A percentile compares a stretch with the other conserved stretches of the same genome.
phyloP scores from a whole-genome alignment of 2,888 invertebrate species.

The Altica lythri region DNA sequence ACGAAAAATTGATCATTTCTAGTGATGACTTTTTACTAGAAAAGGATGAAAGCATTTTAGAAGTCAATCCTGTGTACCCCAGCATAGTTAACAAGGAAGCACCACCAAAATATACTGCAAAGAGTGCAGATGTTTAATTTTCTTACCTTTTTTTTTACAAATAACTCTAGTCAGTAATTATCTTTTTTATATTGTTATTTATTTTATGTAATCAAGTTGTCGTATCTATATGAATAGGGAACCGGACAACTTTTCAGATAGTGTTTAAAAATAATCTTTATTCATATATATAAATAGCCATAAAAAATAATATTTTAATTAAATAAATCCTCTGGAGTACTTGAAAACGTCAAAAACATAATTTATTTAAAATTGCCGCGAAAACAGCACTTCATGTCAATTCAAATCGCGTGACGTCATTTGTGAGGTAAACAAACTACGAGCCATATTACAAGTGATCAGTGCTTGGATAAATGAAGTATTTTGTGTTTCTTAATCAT shows the following conservation, averaged over 20 bases:
- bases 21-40: conserved; percentile 30
- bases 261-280: too few species aligned
- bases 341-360: too few species aligned
- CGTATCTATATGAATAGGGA: too few species aligned
- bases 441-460: too few species aligned
- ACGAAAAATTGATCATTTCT: conserved; percentile 38
- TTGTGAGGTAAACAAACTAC: too few species aligned
- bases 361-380: too few species aligned
- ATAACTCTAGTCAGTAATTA: background rate
- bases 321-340: too few species aligned
- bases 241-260: too few species aligned
- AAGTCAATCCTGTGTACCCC: conserved; percentile 23
- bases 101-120: conserved; percentile 45
- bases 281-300: background rate
- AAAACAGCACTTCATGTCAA: too few species aligned
- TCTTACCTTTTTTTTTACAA: background rate
- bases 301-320: background rate
- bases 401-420: too few species aligned
- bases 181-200: conserved; percentile 7
- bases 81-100: conserved; percentile 20
- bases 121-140: conserved; percentile 42
- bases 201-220: conserved; percentile 7
- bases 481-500: too few species aligned
- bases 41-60: conserved; percentile 30
- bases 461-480: too few species aligned